Evolutionary conservation across 1,140 invertebrate species (phyloP).

Genomic region (Ips typographus): DNA sequence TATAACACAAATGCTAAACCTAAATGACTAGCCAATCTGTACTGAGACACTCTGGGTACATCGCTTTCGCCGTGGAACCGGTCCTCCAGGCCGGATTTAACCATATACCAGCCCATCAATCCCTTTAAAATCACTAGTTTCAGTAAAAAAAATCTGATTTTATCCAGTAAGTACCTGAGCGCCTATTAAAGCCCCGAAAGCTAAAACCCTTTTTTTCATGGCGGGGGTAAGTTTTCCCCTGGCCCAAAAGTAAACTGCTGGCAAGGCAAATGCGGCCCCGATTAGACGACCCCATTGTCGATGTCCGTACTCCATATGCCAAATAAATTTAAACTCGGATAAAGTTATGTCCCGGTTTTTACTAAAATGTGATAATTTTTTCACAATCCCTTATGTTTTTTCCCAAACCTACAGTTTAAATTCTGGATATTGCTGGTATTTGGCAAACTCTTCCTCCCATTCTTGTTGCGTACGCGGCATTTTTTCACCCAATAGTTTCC

Average conservation of each 20-base stretch:
- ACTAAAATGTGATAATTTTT: conserved; percentile 53
- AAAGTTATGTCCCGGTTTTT: conserved; percentile 87
- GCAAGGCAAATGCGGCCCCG: conserved; percentile 83
- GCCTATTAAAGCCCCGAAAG: conserved; percentile 80
- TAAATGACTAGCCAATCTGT: conserved; percentile 90
- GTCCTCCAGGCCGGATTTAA: conserved; percentile 94
- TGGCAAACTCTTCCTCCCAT: conserved; percentile 91
- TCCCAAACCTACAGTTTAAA: conserved; percentile 79
- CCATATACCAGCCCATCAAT: conserved; percentile 99
- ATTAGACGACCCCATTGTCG: conserved; percentile 94
- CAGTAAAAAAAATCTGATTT: background rate
- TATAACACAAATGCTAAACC: conserved; percentile 91
- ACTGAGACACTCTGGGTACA: conserved; percentile 95
- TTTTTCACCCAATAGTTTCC: conserved; percentile 89
- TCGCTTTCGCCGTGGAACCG: conserved; percentile 78
- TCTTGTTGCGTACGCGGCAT: conserved; percentile 77
- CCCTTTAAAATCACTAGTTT: conserved; percentile 63
- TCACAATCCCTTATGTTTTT: background rate
- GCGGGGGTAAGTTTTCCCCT: conserved; percentile 71
- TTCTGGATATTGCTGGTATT: conserved; percentile 95
- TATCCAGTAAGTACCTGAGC: conserved; percentile 66
- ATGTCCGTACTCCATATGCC: conserved; percentile 98
- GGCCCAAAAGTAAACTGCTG: conserved; percentile 86
- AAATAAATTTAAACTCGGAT: conserved; percentile 96
- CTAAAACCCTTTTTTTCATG: conserved; percentile 78